Evolutionary conservation across 2,797 vertebrate genomes (phyloP).

Genomic region (Coluber constrictor): DNA sequence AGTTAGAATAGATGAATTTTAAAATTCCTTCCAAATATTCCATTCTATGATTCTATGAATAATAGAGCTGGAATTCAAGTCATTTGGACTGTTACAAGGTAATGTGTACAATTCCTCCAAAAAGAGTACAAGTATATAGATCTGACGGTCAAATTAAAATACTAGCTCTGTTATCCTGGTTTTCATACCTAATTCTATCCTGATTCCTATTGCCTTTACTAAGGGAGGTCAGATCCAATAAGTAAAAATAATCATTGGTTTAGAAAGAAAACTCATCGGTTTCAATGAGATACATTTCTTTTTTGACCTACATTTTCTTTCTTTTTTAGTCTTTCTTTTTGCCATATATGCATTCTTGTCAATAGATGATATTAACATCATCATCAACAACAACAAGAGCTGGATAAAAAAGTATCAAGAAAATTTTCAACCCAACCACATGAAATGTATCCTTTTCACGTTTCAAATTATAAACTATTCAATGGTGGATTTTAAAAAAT

Average conservation of each 20-base stretch:
- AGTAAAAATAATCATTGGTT: not conserved
- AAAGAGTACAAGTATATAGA: conserved; percentile 36
- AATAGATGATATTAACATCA: not conserved
- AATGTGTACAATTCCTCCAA: conserved; percentile 39
- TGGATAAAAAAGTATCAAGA: conserved; percentile 7
- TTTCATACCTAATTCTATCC: not conserved
- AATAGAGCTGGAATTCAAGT: not conserved
- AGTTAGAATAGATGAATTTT: not conserved
- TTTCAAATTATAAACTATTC: conserved; percentile 15
- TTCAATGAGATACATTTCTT: not conserved
- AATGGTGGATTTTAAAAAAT: not conserved
- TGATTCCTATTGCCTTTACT: not conserved
- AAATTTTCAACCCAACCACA: conserved; percentile 6
- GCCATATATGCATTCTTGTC: not conserved
- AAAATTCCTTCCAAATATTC: not conserved
- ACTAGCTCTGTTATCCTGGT: not conserved
- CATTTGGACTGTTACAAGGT: conserved; percentile 7
- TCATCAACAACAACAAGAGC: not conserved
- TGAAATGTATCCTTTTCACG: conserved; percentile 9
- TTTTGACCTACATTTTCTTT: not conserved
- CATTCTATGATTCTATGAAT: not conserved
- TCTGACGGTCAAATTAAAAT: conserved; percentile 9
- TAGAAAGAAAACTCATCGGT: not conserved
- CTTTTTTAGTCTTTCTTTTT: not conserved
- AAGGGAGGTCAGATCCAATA: not conserved